A percentile compares a stretch with the other conserved stretches of the same genome.
These are phyloP conservation scores for Steromphala cineraria DNA, from an alignment of 2,888 invertebrate species.

Conservation along the genomic window DNA sequence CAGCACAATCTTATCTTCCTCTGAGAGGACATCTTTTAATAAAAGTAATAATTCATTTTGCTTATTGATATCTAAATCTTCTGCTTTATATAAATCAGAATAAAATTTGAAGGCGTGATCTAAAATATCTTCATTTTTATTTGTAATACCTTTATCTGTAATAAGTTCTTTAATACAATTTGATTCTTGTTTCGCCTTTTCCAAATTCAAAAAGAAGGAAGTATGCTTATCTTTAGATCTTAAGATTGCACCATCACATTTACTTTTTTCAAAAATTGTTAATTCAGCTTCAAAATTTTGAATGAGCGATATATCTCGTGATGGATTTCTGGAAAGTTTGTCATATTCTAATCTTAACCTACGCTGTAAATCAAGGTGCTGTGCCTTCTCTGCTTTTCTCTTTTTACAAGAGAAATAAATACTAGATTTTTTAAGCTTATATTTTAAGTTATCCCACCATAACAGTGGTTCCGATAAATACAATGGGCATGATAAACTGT, in stretches of 20 bases:
- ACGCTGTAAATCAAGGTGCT: too few relatives aligned
- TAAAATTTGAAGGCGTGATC: neutral
- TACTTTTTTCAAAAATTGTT: neutral
- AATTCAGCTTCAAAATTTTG: too few relatives aligned
- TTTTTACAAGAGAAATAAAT: neutral
- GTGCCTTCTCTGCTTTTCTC: neutral
- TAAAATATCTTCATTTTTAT: neutral
- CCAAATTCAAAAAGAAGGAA: neutral
- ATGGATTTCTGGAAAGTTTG: too few relatives aligned
- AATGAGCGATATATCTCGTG: too few relatives aligned
- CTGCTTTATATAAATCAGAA: neutral
- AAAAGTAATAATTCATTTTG: neutral
- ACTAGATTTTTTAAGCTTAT: conserved; percentile 13
- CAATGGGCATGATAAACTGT: neutral
- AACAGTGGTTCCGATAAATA: conserved; percentile 7
- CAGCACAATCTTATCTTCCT: neutral
- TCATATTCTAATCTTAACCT: too few relatives aligned
- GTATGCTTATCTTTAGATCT: neutral
- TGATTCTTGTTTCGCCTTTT: neutral
- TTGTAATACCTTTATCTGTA: neutral
- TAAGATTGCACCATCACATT: neutral
- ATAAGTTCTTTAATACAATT: neutral
- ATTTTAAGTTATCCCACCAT: conserved; percentile 34
- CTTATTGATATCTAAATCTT: neutral
- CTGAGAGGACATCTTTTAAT: neutral